Evolutionary conservation across 2,888 invertebrate genomes (phyloP).

Genomic region (Eupithecia subumbrata): DNA sequence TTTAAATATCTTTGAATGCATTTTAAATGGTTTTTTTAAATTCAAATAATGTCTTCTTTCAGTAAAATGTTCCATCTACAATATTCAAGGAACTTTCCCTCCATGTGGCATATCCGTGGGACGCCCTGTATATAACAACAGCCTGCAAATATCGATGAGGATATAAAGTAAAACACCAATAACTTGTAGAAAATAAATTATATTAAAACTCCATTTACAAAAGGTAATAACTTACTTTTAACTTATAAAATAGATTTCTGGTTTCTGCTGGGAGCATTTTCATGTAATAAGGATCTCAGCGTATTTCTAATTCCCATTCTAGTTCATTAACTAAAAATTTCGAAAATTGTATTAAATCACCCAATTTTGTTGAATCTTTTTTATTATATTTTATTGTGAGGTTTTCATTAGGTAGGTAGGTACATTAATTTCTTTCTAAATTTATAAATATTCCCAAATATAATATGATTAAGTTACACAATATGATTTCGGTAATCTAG

Average conservation of each 20-base stretch:
- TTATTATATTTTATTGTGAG: background rate
- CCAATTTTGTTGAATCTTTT: background rate
- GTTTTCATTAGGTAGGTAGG: background rate
- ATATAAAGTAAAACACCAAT: background rate
- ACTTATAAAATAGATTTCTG: background rate
- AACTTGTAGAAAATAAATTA: background rate
- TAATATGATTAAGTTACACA: background rate
- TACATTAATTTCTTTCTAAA: background rate
- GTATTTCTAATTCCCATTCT: conserved; percentile 4
- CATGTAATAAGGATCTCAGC: background rate
- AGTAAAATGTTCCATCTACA: too few species aligned
- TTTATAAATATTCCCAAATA: background rate
- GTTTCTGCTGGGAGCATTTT: background rate
- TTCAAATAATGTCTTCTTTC: too few species aligned
- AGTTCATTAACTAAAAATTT: conserved; percentile 8
- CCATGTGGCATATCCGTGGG: too few species aligned
- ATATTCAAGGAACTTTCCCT: too few species aligned
- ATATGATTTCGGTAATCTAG: background rate
- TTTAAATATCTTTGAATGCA: too few species aligned
- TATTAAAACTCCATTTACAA: background rate
- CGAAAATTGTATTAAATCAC: conserved; percentile 6
- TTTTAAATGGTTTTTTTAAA: too few species aligned
- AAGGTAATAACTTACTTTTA: background rate
- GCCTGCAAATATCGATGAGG: background rate
- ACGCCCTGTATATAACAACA: background rate